Base-by-base conservation (phyloP, 2,113 vertebrate species). In the Alouatta palliata region DNA sequence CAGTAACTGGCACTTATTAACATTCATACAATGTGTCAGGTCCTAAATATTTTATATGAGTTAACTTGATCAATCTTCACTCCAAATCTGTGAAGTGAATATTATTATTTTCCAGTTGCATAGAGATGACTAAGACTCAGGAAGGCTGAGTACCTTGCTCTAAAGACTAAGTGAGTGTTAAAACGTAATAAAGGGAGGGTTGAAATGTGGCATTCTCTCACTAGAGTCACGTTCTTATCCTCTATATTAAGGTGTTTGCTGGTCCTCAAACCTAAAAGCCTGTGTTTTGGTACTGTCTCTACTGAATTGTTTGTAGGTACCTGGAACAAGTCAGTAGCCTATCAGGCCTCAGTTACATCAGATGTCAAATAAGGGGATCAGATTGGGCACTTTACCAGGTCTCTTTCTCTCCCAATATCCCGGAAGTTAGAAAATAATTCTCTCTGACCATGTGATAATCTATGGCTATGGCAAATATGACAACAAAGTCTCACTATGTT, bases 211-310 rank as follows among this genome's bases (percentile, higher is more conserved):
- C 21, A 11, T n/a, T 32, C 2, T 77, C 0, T 85, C 27, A n/a
- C 4, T 8, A 64, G 4, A 49, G 7, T 1, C 30, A 35, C 4
- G 1, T 9, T 58, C 8, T 61, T 47, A 43, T 9, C 3, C 25
- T 1, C 14, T 20, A 1, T 30, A 7, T 32, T 56, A 61, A 17
- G 11, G 16, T 32, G 10, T 21, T 40, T 6, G n/a, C 2, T 23
- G 9, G 9, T n/a, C 8, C 11, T 87, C 45, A 71, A 40, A 12
- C 20, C 27, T 94, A 1, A 3, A 10, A 47, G 40, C 35, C 27
- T 12, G 47, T 21, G 9, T 35, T 77, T 90, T 54, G 0, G 2
- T 27, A 32, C 58, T 49, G 17, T 66, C 2, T 87, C 8, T 58
- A 37, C 45, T 30, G 0, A 52, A 90, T 49, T 37, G 45, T 37